Percentiles rank a stretch among this genome's conserved stretches.
Evolutionary conservation across 1,140 invertebrate genomes (phyloP).

Genomic region (Bombus consobrinus): DNA sequence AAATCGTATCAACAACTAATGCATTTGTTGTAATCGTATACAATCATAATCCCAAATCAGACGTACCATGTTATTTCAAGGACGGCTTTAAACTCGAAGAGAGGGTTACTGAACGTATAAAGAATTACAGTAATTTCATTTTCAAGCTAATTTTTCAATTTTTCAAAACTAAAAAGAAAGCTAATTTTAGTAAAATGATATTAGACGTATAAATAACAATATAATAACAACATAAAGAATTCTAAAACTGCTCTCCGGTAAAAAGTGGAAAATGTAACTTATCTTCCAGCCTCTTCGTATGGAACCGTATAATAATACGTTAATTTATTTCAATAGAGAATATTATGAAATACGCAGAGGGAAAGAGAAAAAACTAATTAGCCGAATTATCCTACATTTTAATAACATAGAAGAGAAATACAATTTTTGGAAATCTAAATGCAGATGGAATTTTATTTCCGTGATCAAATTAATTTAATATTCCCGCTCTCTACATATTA

Average conservation of each 20-base stretch:
- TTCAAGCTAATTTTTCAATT: neutral
- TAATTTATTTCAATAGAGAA: too few relatives aligned
- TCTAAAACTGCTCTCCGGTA: neutral
- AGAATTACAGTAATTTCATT: neutral
- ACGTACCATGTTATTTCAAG: neutral
- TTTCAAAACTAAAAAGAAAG: neutral
- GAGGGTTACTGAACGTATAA: neutral
- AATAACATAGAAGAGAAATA: neutral
- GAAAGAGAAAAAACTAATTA: neutral
- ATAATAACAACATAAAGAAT: neutral
- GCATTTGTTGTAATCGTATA: neutral
- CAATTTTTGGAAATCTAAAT: neutral
- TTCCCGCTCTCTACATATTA: neutral
- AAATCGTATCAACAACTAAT: neutral
- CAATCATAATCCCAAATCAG: neutral
- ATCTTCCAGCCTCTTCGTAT: too few relatives aligned
- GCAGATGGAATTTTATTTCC: neutral
- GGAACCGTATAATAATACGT: too few relatives aligned
- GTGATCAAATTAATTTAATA: neutral
- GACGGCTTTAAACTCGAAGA: neutral
- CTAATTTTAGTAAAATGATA: neutral
- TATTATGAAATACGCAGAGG: too few relatives aligned
- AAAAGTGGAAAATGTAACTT: too few relatives aligned
- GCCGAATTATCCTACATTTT: neutral
- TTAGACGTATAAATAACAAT: neutral